Evolutionary conservation across 2,888 invertebrate genomes (phyloP), one percentile per base, ranked within the genome.

Genomic region (Cheilosia grossa): DNA sequence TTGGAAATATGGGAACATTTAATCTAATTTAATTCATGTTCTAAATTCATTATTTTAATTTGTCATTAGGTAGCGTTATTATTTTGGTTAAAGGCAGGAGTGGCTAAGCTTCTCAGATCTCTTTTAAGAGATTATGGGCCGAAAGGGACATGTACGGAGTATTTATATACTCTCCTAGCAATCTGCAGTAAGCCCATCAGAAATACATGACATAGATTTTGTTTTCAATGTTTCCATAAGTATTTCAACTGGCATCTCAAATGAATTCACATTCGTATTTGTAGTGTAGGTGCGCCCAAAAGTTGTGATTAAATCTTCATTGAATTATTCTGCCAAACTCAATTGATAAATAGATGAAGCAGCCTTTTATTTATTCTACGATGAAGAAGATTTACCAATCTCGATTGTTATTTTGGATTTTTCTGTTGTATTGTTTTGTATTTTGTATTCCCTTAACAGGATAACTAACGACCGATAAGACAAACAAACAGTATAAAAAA

Each of bases 291-390:
- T n/a, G 21, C 21, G 15, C 24, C 15, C 24, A 40, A n/a, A 17
- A 40, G 40, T 66, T 64, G n/a, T 6, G 64, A 27, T 53, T 66
- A 40, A 66, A 53, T 51, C 53, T 66, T 66, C 40, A 40, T 53
- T 42, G 27, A 66, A 66, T 53, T 66, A 47, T 42, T 37, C 40
- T 53, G 5, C n/a, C 7, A 40, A 66, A 53, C 19, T 53, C 40
- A 66, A 40, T 53, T 53, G 51, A 24, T 40, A 66, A 21, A 66
- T 66, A 24, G 24, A 40, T 24, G 40, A 30, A 21, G 37, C 17
- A 40, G 37, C 15, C 2, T 21, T 51, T 40, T 37, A 10, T 64
- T 21, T 21, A 7, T 40, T 37, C 1, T n/a, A 21, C 7, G 37
- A 9, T 13, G 27, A 27, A 37, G n/a, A 53, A 19, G 40, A 40